Percentiles rank a stretch among this genome's conserved stretches.
phyloP scores from a whole-genome alignment of 2,113 vertebrate species.

The Plecturocebus donacophilus region DNA sequence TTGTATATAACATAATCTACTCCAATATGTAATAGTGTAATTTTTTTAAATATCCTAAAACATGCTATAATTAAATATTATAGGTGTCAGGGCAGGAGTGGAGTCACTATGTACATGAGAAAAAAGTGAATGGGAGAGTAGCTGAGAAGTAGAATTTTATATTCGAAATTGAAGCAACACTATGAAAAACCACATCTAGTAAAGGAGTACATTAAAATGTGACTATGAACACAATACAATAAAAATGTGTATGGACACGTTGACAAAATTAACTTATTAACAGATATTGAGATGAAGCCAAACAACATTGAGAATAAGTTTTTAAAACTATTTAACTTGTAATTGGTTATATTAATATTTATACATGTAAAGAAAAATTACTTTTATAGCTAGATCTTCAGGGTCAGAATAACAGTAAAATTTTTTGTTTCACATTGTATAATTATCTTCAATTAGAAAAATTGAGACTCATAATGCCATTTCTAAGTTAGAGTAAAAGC shows the following conservation, averaged over 20 bases:
- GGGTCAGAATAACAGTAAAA: neutral
- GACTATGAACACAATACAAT: neutral
- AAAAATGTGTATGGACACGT: neutral
- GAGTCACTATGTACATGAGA: neutral
- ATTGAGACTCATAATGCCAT: neutral
- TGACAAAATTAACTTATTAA: neutral
- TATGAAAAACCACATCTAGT: neutral
- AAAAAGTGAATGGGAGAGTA: neutral
- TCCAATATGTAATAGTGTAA: neutral
- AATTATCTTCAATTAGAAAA: neutral
- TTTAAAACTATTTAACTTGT: neutral
- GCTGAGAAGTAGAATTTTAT: neutral
- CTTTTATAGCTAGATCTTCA: neutral
- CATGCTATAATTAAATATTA: neutral
- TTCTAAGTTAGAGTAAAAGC: neutral
- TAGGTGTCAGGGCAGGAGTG: accelerated
- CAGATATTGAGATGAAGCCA: neutral
- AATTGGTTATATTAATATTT: neutral
- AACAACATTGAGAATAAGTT: neutral
- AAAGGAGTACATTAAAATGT: neutral
- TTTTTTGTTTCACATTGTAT: neutral
- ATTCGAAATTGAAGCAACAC: neutral
- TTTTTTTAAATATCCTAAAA: neutral
- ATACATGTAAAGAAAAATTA: neutral
- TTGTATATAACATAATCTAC: neutral